Evolutionary conservation across 2,797 vertebrate species (phyloP).

Genomic region (Hemitrygon akajei): DNA sequence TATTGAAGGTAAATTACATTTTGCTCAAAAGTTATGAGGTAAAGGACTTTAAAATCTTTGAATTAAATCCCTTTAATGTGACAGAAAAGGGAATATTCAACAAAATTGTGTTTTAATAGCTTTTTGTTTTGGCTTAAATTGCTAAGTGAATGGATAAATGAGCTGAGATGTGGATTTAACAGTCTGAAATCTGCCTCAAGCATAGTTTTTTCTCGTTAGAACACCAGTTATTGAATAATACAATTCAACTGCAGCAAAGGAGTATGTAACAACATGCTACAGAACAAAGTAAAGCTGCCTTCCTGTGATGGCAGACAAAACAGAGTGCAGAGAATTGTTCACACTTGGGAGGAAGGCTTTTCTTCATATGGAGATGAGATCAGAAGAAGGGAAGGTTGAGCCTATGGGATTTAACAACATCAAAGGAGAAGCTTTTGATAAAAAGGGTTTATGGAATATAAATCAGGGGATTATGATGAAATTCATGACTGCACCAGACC

Average conservation of each 20-base stretch:
- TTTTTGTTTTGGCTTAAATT: neutral
- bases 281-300: neutral
- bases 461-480: slow-evolving; percentile 30
- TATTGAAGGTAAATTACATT: neutral
- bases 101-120: neutral
- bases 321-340: neutral
- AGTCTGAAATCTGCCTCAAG: neutral
- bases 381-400: slow-evolving; percentile 17
- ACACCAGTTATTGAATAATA: neutral
- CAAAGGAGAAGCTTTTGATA: slow-evolving; percentile 17
- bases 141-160: slow-evolving; percentile 5
- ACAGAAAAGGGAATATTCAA: neutral
- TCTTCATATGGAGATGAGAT: slow-evolving; percentile 33
- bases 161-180: neutral
- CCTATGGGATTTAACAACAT: neutral
- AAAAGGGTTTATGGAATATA: slow-evolving; percentile 33
- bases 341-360: slow-evolving; percentile 1
- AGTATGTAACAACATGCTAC: neutral
- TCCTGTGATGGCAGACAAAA: neutral
- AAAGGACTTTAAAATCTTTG: neutral
- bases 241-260: neutral
- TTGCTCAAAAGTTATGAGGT: neutral
- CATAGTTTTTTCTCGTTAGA: neutral
- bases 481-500: slow-evolving; percentile 28
- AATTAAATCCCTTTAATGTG: neutral